A percentile compares a stretch with the other conserved stretches of the same genome.
phyloP scores from a whole-genome alignment of 2,888 invertebrate species.

The Dendrolimus houi region DNA sequence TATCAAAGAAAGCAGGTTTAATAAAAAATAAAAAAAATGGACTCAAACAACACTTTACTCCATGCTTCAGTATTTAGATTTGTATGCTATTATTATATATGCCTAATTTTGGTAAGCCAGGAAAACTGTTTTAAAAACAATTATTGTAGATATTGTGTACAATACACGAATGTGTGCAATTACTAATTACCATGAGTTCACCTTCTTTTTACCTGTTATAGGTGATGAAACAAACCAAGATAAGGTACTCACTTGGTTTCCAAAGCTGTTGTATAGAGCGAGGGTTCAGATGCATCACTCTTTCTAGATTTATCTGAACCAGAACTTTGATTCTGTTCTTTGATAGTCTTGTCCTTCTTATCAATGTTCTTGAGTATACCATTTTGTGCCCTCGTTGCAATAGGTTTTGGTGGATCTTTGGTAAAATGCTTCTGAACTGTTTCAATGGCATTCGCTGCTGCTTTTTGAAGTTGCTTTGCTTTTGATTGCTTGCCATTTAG shows the following conservation, averaged over 20 bases:
- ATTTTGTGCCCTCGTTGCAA: conserved; percentile 50
- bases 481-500: conserved; percentile 60
- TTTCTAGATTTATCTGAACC: conserved; percentile 59
- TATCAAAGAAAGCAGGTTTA: no score
- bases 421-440: conserved; percentile 58
- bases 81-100: no score
- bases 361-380: conserved; percentile 65
- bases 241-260: conserved; percentile 80
- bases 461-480: conserved; percentile 59
- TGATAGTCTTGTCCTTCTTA: conserved; percentile 32
- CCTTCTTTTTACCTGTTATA: no score
- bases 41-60: no score
- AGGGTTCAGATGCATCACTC: conserved; percentile 85
- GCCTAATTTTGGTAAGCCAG: no score
- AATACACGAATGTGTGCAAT: no score
- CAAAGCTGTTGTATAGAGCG: conserved; percentile 85
- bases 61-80: no score
- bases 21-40: no score
- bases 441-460: conserved; percentile 53
- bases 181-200: no score
- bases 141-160: no score
- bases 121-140: no score
- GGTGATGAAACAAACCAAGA: no score
- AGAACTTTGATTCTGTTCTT: conserved; percentile 53
- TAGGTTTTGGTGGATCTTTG: conserved; percentile 49